These are phyloP conservation scores for Pseudomyrmex sp. DNA, from an alignment of 1,140 invertebrate genomes.

Conservation along the genomic window DNA sequence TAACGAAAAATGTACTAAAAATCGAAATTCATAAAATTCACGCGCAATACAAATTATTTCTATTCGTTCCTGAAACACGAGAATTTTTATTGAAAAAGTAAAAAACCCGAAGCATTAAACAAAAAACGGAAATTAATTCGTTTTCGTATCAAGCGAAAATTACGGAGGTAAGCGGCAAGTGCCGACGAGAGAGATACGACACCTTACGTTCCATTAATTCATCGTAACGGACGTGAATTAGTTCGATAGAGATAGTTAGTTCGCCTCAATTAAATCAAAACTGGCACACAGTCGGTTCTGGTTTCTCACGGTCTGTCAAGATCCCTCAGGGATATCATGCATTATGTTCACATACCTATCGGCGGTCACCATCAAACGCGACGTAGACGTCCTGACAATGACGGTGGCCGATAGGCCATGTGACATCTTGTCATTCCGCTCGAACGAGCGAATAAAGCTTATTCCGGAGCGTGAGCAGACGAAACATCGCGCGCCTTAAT, in stretches of 20 bases:
- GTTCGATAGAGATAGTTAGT: constrained; percentile 14
- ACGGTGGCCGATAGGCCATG: constrained; percentile 43
- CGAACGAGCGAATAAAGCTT: constrained; percentile 19
- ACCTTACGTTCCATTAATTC: constrained; percentile 10
- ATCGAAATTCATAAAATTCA: neutral
- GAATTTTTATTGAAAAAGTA: neutral
- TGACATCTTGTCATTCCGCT: constrained; percentile 46
- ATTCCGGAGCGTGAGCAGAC: constrained; percentile 25
- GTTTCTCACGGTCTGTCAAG: constrained; percentile 60
- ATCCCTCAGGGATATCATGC: constrained; percentile 61
- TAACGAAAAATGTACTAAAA: neutral
- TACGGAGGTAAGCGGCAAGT: neutral
- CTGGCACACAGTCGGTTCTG: constrained; percentile 37
- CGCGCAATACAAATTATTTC: neutral
- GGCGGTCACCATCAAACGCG: constrained; percentile 53
- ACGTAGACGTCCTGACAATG: constrained; percentile 63
- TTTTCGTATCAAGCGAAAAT: neutral
- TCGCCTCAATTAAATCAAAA: constrained; percentile 53
- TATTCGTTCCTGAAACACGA: neutral
- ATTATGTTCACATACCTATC: constrained; percentile 66
- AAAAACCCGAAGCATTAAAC: neutral
- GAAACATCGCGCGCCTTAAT: constrained; percentile 15
- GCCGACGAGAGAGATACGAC: neutral
- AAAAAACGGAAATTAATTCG: neutral
- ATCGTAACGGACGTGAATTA: constrained; percentile 14